Percentiles rank a stretch among this genome's conserved stretches.
Evolutionary conservation across 30 jellyfish, hydroid and myxozoan genomes (phyloP).

Genomic region (Aurelia coerulea): DNA sequence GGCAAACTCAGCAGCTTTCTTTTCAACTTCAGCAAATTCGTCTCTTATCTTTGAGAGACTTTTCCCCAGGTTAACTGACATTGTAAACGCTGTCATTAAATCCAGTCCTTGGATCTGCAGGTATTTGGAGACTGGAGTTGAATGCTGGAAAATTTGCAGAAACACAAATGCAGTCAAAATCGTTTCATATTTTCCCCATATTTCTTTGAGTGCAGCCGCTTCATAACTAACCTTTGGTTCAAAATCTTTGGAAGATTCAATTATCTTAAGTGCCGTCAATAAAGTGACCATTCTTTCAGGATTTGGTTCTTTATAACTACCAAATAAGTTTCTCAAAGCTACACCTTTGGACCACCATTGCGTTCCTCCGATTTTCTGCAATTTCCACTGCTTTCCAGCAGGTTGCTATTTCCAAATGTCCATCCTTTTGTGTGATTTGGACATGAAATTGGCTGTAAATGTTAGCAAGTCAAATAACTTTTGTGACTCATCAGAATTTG

Average conservation of each 20-base stretch:
- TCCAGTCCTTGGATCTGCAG: conserved; percentile 30
- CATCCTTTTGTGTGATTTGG: conserved; percentile 14
- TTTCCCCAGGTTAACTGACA: no score
- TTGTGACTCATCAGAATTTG: no score
- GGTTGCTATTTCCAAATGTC: conserved; percentile 9
- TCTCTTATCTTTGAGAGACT: no score
- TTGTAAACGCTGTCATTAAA: no score
- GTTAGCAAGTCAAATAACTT: no score
- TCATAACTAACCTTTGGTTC: background rate
- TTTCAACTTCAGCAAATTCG: no score
- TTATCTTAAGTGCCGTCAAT: no score
- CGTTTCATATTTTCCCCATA: conserved; percentile 25
- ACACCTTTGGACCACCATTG: conserved; percentile 52
- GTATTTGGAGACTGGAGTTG: conserved; percentile 37
- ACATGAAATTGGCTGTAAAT: no score
- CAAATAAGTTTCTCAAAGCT: conserved; percentile 10
- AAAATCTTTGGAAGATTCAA: conserved; percentile 6
- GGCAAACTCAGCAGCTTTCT: no score
- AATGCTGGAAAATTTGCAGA: conserved; percentile 21
- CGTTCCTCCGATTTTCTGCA: conserved; percentile 21
- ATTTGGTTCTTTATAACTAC: background rate
- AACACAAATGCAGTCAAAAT: conserved; percentile 27
- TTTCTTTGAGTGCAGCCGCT: conserved; percentile 19
- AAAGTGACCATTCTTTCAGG: background rate
- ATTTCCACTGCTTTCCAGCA: background rate